phyloP scores from a whole-genome alignment of 23 tunicate species.

The Ascidia mentula region DNA sequence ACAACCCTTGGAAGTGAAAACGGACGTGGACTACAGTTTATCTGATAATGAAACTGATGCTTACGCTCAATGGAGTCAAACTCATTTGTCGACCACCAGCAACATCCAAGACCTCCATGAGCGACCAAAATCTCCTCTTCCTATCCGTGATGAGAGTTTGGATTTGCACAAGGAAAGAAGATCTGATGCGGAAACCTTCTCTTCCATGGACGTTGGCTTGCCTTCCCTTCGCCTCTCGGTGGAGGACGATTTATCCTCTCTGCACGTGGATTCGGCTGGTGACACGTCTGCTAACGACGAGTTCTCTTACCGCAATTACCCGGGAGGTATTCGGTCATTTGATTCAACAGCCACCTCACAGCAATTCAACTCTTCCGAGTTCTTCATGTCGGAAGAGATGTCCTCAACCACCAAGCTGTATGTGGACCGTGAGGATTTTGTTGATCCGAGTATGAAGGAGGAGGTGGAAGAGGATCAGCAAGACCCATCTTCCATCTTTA shows the following conservation, averaged over 20 bases:
- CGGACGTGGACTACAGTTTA: not conserved
- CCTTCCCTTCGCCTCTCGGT: not conserved
- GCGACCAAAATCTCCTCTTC: not conserved
- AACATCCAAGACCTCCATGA: not conserved
- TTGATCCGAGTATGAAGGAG: not conserved
- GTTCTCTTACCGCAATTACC: slow-evolving; percentile 43
- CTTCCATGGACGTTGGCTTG: not conserved
- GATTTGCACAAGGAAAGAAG: not conserved
- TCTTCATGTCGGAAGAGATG: slow-evolving; percentile 39
- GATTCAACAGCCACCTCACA: slow-evolving; percentile 36
- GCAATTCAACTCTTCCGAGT: slow-evolving; percentile 43
- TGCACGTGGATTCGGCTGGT: slow-evolving; percentile 41
- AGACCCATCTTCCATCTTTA: not conserved
- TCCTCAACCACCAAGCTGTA: not conserved
- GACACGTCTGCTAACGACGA: slow-evolving; percentile 53
- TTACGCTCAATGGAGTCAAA: not conserved
- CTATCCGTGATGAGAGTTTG: not conserved
- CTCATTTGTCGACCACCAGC: not conserved
- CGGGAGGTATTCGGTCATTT: slow-evolving; percentile 16
- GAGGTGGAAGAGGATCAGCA: not conserved
- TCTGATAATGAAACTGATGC: not conserved
- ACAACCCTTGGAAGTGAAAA: not conserved
- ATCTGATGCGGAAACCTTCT: not conserved
- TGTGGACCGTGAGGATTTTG: not conserved
- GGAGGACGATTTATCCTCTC: not conserved